Conservation (phyloP, 2,888 invertebrate species). For the Pardosa pseudoannulata region DNA sequence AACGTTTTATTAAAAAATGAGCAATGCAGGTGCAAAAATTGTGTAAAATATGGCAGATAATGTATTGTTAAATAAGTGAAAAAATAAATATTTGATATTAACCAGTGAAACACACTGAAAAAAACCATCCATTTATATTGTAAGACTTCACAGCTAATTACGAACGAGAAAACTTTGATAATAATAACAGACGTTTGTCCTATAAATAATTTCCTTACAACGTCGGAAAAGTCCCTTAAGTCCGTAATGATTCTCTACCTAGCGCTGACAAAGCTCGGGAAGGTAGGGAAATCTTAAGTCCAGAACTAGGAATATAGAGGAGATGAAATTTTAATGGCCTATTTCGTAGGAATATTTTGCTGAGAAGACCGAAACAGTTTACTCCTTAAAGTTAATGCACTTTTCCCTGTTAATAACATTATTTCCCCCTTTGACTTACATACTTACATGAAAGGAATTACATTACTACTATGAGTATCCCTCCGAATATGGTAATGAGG, state of each 20-base stretch:
- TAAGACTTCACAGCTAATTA: too few species aligned
- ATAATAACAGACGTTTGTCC: not conserved
- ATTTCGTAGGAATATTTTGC: slow-evolving; percentile 29
- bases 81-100: too few species aligned
- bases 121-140: too few species aligned
- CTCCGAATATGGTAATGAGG: slow-evolving; percentile 29
- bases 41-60: too few species aligned
- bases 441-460: slow-evolving; percentile 1
- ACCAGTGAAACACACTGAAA: too few species aligned
- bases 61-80: too few species aligned
- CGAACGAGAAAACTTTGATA: too few species aligned
- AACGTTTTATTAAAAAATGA: too few species aligned
- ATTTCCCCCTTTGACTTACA: not conserved
- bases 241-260: not conserved
- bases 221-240: slow-evolving; percentile 11
- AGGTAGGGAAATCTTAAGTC: slow-evolving; percentile 13
- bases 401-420: slow-evolving; percentile 35
- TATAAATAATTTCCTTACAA: not conserved
- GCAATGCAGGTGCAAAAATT: too few species aligned
- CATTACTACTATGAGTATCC: not conserved
- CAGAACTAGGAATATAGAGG: not conserved
- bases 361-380: slow-evolving; percentile 25
- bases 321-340: slow-evolving; percentile 61
- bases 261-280: not conserved
- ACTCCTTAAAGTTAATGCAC: slow-evolving; percentile 8